Base-by-base conservation (phyloP, 2,797 vertebrate species). In the Gobio occitaniae region DNA sequence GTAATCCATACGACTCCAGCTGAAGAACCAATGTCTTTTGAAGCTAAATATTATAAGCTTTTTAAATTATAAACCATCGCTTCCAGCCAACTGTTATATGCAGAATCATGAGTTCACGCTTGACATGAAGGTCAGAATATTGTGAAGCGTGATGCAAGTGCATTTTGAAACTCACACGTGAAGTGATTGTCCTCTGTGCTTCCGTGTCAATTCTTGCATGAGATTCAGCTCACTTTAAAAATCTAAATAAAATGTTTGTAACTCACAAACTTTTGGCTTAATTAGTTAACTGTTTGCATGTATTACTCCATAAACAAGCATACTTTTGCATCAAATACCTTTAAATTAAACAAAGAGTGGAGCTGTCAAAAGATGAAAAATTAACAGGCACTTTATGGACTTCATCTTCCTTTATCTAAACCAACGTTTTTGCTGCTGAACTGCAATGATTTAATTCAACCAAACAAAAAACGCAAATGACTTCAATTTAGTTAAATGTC, bases 401-500 rank as follows among this genome's bases (percentile, higher is more conserved):
- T 59, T 75, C 6, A 76, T 76, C 71, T 52, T 38, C 10, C 32
- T 52, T 76, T 76, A 63, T 13, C 12, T 13, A 44, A 10, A 9
- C 13, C 12, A 78, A 56, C 21, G 41, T 29, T 78, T 41, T 78
- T 61, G 36, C 38, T 44, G n/a, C 36, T 25, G 0, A 61, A 61
- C 13, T 78, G 54, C 10, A 0, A 44, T 61, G 7, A 44, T 78
- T 66, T 50, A 66, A 66, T 66, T 50, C 25, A 50, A 32, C 6
- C 29, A 80, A 80, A 50, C 61, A 65, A 65, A 79, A 79, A 25
- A 59, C 9, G 1, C 38, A 63, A 78, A 47, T 78, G 4, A 78
- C 0, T 79, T 66, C 17, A 52, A 41, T 41, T 77, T 25, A 16
- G 74, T 77, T 77, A 59, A 59, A 77, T 77, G 74, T 59, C 12